phyloP scores from a whole-genome alignment of 2,888 invertebrate genomes.

The Phengaris arion region DNA sequence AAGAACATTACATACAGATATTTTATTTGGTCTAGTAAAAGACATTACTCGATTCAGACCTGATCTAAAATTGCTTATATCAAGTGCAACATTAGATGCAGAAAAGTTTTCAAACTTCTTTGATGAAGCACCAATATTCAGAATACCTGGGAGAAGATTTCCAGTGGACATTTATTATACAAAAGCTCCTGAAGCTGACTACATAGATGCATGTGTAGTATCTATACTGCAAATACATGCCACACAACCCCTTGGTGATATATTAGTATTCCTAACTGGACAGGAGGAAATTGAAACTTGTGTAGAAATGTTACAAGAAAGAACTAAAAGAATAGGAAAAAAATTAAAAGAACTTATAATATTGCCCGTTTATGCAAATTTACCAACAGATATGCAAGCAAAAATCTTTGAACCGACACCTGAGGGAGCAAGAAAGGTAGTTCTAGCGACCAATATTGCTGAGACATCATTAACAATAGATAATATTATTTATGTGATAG shows the following conservation, averaged over 20 bases:
- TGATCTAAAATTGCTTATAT: slow-evolving; percentile 97
- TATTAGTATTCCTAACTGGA: slow-evolving; percentile 97
- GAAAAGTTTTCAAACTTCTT: slow-evolving; percentile 99
- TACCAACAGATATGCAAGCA: slow-evolving; percentile 99
- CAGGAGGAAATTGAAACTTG: slow-evolving; percentile 95
- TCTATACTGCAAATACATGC: slow-evolving; percentile 98
- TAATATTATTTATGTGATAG: slow-evolving; percentile 98
- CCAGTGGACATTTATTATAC: slow-evolving; percentile 99
- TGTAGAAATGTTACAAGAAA: slow-evolving; percentile 92
- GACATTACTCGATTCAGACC: slow-evolving; percentile 96
- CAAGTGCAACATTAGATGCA: slow-evolving; percentile 98
- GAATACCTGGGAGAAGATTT: slow-evolving; percentile 97
- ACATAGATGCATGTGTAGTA: slow-evolving; percentile 98
- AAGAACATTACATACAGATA: slow-evolving; percentile 97
- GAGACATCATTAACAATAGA: slow-evolving; percentile 99
- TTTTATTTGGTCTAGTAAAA: slow-evolving; percentile 97
- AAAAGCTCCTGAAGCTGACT: slow-evolving; percentile 99
- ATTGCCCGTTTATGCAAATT: slow-evolving; percentile 97
- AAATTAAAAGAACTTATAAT: slow-evolving; percentile 95
- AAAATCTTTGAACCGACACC: slow-evolving; percentile 99
- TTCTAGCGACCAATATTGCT: slow-evolving; percentile 98
- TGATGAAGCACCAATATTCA: slow-evolving; percentile 98
- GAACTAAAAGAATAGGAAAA: slow-evolving; percentile 93
- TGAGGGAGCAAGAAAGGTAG: slow-evolving; percentile 96
- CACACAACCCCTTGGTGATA: slow-evolving; percentile 96